Evolutionary conservation across 2,888 invertebrate species (phyloP), one percentile per base, ranked within the genome.

Genomic region (Eupeodes luniger): DNA sequence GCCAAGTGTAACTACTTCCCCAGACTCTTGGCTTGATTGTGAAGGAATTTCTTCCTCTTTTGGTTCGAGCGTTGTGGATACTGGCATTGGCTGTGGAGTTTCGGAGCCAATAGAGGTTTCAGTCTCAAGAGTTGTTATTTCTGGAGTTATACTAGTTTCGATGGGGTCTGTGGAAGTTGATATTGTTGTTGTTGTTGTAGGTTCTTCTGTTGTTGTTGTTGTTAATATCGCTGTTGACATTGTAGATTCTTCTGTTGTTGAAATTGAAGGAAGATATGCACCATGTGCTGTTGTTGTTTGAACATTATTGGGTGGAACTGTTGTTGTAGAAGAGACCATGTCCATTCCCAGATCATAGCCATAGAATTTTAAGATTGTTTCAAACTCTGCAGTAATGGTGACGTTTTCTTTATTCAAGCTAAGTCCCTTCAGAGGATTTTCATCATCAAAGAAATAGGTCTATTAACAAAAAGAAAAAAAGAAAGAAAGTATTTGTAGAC

Each of bases 361-460:
- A 91, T 97, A 97, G 92, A 97, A 97, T 89, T 95, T 94, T 51
- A 98, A 92, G 69, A 97, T 94, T 53, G 95, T 95, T 92, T 96
- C 96, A 91, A 97, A 97, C 88, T 96, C 95, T n/a, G 95, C 94
- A 53, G 95, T 95, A 66, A 98, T 95, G 6, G 96, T 96, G 0
- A 97, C 96, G 91, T 97, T 96, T 91, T 96, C 96, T 88, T 96
- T 96, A 93, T 96, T 97, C 57, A 98, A 94, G 10, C 96, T 96
- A 82, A 97, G 93, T 0, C 97, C 97, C 14, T 97, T 97, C 3
- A 97, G 94, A 89, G 97, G 97, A 55, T 97, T 97, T 91, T 97
- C 97, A 91, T 96, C 96, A 19, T 96, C 96, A 84, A 97, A 96
- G 91, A 97, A 96, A 92, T 97, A 97, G 70, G 96, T 97, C 97